Evolutionary conservation across 2,888 invertebrate genomes (phyloP), one percentile per base, ranked within the genome.

Genomic region (Blastobasis lacticolella): DNA sequence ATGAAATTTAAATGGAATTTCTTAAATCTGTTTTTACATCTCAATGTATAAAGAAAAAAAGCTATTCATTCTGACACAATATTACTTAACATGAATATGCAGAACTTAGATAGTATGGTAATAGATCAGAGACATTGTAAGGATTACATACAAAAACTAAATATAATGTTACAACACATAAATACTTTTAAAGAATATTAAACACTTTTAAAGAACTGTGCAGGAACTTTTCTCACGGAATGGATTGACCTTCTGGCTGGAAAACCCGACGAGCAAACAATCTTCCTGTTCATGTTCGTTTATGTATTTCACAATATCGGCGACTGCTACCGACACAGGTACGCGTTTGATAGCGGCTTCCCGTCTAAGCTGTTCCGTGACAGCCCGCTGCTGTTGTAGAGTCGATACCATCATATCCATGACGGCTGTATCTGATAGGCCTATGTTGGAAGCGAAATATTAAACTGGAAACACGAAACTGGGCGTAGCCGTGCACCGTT

Each of bases 361-460:
- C 50, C 97, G 91, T 58, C 97, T 92, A 60, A 98, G 90, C 88
- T 98, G 98, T 77, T 97, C 97, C 54, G 97, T 97, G 62, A 97
- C 92, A 85, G 94, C 93, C 68, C 96, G 92, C 90, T 97, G 97
- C 90, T 97, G 97, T 85, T 97, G 97, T 73, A 97, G 90, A 82
- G 94, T 96, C 68, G 96, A 94, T 90, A 96, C 95, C 93, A 95
- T 95, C 92, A 95, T 94, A 90, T 95, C 95, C 93, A 95, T 94
- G 89, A 95, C 93, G 90, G 94, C 94, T 74, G 94, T 94, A 83
- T 94, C 94, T 86, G 94, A 94, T 88, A 94, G 93, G 92, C 94
- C 94, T 94, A 94, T 94, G 92, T 90, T 94, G 92, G 78, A 78
- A 73, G 77, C 73, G 76, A 80, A 81, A 78, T 71, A 23, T 23